A percentile compares a stretch with the other conserved stretches of the same genome.
phyloP scores from a whole-genome alignment of 92 coral and sea anemone genomes.

The Palythoa caribaeorum region DNA sequence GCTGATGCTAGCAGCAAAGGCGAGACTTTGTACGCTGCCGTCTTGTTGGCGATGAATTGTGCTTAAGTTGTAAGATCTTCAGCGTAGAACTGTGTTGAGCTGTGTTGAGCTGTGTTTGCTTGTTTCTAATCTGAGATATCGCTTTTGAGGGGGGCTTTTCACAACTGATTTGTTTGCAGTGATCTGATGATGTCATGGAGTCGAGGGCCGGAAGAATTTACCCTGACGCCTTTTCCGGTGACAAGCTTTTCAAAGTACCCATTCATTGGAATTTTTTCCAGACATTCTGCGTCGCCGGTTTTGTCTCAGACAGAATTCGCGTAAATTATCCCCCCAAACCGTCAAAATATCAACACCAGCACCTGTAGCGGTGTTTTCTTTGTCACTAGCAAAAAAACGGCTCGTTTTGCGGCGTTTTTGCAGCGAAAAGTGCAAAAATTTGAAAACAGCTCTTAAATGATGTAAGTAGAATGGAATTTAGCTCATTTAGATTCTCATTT shows the following conservation, averaged over 20 bases:
- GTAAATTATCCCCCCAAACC: constrained; percentile 11
- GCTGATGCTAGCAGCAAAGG: background rate
- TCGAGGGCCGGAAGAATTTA: background rate
- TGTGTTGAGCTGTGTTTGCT: constrained; percentile 3
- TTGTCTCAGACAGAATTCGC: constrained; percentile 34
- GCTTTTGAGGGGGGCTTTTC: constrained; percentile 10
- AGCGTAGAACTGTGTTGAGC: background rate
- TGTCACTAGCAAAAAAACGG: background rate
- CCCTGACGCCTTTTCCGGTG: constrained; percentile 19
- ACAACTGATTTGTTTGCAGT: constrained; percentile 33
- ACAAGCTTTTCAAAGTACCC: background rate
- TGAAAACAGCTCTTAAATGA: constrained; percentile 16
- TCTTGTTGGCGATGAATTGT: too few relatives aligned
- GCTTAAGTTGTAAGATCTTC: background rate
- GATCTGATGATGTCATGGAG: constrained; percentile 19
- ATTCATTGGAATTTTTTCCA: constrained; percentile 35
- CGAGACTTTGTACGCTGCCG: background rate
- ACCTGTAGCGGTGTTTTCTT: background rate
- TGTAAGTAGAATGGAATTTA: constrained; percentile 32
- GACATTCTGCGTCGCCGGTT: constrained; percentile 43
- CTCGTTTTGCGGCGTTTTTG: constrained; percentile 1
- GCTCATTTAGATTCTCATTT: background rate
- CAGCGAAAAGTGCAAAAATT: constrained; percentile 11
- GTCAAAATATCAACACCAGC: constrained; percentile 7
- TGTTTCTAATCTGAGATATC: background rate